Evolutionary conservation across 2,797 vertebrate species (phyloP), one percentile per base, ranked within the genome.

Genomic region (Acanthurus tractus): DNA sequence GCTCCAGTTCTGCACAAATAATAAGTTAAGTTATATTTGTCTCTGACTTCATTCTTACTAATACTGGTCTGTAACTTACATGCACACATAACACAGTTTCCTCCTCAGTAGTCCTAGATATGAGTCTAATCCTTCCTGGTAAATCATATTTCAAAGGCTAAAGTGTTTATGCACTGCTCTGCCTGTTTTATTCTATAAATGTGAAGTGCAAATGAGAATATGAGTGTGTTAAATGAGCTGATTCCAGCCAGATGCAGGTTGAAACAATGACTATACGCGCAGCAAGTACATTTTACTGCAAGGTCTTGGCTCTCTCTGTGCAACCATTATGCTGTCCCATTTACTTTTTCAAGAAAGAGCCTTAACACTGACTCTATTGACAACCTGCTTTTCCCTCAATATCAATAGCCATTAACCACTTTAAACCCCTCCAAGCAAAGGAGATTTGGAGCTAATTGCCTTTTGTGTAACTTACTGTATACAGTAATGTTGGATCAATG

Each of bases 351-450:
- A 81, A 88, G 54, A 81, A 89, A 74, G 68, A 78, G 69, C 59
- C 25, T 72, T 48, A 40, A 63, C 73, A 38, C 42, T 0, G 69
- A 59, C 74, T 81, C 63, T 88, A 89, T 91, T 81, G 88, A 89
- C 85, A 73, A 75, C 79, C 82, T 86, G 84, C 79, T 89, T 79
- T 90, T 77, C 75, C 58, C 63, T 83, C 67, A 52, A 54, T 83
- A 90, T 92, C 90, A 87, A 89, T 91, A 89, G 71, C 82, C 83
- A 88, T 90, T 90, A 90, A 89, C 78, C 78, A 82, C 88, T 89
- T 91, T 70, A 82, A 88, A 79, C 70, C 74, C 66, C 56, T 83
- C 76, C 88, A 91, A 84, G 85, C 45, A 44, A 45, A 68, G 66
- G 72, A 83, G 87, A 89, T 74, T 70, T 66, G 79, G 79, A 80